Percentiles rank a stretch among this genome's conserved stretches.
These are phyloP conservation scores for Drosophila mauritiana DNA, from an alignment of 1,140 invertebrate genomes.

Conservation along the genomic window DNA sequence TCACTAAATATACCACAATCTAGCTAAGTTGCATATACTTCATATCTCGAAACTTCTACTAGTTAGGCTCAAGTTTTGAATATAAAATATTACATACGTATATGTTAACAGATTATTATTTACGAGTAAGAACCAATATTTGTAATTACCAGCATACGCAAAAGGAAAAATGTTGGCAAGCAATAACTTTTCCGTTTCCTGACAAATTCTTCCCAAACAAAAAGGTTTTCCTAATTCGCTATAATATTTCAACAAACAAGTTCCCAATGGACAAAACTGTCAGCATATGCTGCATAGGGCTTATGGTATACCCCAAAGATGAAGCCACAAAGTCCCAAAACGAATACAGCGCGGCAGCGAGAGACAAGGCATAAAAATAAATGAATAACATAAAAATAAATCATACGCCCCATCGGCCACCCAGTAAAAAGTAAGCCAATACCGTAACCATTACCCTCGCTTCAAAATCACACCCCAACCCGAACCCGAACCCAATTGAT, in stretches of 20 bases:
- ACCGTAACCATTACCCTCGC: conserved; percentile 59
- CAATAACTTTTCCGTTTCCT: conserved; percentile 1
- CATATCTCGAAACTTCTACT: too few relatives aligned
- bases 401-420: conserved; percentile 78
- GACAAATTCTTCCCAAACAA: background rate
- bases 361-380: conserved; percentile 56
- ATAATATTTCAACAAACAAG: conserved; percentile 20
- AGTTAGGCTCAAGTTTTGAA: too few relatives aligned
- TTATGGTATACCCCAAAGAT: conserved; percentile 30
- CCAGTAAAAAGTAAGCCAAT: conserved; percentile 66
- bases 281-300: conserved; percentile 65
- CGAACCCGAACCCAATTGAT: background rate
- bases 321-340: conserved; percentile 15
- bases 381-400: conserved; percentile 80
- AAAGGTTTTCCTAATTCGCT: conserved; percentile 8
- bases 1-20: background rate
- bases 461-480: conserved; percentile 4
- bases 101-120: background rate
- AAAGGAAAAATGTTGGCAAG: background rate
- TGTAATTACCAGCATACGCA: background rate
- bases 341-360: background rate
- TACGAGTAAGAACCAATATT: background rate
- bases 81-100: too few relatives aligned
- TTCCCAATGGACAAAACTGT: conserved; percentile 20
- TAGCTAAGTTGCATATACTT: too few relatives aligned